Conservation (phyloP, 2,113 vertebrate species). For the Raphicerus campestris region DNA sequence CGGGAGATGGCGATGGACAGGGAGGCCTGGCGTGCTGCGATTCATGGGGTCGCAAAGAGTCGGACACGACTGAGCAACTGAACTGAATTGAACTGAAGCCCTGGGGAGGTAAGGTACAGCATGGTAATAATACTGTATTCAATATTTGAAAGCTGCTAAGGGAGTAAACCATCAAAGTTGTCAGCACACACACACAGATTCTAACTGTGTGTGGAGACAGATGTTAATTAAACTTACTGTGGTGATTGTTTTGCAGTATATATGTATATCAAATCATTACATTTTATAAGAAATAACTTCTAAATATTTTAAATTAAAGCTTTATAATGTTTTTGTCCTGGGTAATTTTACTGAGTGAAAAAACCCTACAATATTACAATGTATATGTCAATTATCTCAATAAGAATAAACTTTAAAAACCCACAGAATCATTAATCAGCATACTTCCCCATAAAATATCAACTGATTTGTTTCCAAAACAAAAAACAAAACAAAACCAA, state of each 20-base stretch:
- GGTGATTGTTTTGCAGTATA: neutral
- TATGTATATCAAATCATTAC: neutral
- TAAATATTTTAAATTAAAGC: constrained; percentile 21
- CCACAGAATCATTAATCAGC: neutral
- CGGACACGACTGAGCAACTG: too few relatives aligned
- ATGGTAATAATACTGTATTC: neutral
- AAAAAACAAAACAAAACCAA: neutral
- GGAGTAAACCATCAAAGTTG: neutral
- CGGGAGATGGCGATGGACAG: too few relatives aligned
- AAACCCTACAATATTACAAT: neutral
- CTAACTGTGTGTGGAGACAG: neutral
- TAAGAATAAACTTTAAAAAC: neutral
- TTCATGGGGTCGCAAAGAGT: too few relatives aligned
- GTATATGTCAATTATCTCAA: neutral
- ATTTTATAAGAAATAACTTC: neutral
- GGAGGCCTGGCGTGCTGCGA: too few relatives aligned
- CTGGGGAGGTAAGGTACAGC: neutral
- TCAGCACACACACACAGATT: neutral
- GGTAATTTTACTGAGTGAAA: neutral
- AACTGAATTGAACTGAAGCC: too few relatives aligned
- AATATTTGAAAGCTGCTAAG: neutral
- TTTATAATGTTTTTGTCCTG: neutral
- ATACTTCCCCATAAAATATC: neutral
- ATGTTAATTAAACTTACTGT: neutral
- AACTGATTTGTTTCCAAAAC: neutral